These are phyloP conservation scores for Chelonoidis abingdonii DNA, from an alignment of 2,113 vertebrate species.

Conservation along the genomic window DNA sequence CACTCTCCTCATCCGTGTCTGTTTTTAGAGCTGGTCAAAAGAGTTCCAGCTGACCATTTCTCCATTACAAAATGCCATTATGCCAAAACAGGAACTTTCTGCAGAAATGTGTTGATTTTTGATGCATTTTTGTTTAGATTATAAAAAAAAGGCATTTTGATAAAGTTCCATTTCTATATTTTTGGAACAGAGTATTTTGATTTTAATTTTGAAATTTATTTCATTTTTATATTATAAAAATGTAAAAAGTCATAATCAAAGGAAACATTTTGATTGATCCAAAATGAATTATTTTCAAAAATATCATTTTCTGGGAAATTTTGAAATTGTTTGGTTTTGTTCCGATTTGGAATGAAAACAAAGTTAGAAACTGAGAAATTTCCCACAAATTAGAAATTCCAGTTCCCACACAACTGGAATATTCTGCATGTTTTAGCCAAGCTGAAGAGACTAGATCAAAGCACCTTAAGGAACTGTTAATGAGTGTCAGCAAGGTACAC, in stretches of 20 bases:
- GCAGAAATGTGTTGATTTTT: background rate
- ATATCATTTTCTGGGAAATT: background rate
- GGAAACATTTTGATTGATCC: background rate
- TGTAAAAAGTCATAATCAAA: background rate
- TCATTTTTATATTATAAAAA: background rate
- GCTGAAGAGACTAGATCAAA: background rate
- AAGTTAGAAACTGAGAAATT: background rate
- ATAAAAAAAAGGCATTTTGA: background rate
- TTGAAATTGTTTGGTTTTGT: background rate
- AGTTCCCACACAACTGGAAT: background rate
- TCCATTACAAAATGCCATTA: background rate
- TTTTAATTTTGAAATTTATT: background rate
- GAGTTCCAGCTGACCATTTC: background rate
- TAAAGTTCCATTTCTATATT: background rate
- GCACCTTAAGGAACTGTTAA: background rate
- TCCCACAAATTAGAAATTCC: background rate
- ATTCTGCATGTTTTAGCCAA: background rate
- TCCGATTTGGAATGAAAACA: background rate
- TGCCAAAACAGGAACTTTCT: background rate
- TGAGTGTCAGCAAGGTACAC: background rate
- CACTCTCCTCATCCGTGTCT: background rate
- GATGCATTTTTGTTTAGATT: background rate
- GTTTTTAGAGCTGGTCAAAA: conserved; percentile 1
- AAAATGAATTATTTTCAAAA: background rate
- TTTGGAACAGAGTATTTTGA: background rate